These are phyloP conservation scores for Parazoanthus swiftii DNA, from an alignment of 92 coral and sea anemone genomes.

Conservation along the genomic window DNA sequence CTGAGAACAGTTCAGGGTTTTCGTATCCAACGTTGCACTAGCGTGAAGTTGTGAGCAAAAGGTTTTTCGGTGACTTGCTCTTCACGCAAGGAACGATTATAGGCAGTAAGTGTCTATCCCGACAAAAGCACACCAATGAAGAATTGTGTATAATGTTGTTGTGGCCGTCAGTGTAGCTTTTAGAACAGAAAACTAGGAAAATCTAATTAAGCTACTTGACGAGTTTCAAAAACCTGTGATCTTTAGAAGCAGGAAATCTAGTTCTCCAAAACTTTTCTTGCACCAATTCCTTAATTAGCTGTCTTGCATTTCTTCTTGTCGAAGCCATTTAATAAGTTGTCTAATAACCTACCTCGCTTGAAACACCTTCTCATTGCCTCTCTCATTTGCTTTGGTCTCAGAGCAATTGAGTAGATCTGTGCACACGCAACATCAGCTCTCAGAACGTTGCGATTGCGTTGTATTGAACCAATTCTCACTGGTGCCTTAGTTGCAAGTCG, in stretches of 20 bases:
- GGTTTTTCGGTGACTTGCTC: no score
- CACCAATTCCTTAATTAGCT: not conserved
- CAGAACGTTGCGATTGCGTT: conserved; percentile 57
- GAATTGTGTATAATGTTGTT: no score
- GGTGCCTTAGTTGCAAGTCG: conserved; percentile 63
- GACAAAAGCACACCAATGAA: no score
- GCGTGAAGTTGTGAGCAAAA: not conserved
- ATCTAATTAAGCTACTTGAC: no score
- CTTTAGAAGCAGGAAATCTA: not conserved
- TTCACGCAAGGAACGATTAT: no score
- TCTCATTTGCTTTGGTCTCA: conserved; percentile 57
- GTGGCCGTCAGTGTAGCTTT: no score
- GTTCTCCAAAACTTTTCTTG: not conserved
- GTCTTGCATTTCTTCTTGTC: no score
- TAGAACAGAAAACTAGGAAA: no score
- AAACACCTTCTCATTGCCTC: conserved; percentile 72
- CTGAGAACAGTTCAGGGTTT: no score
- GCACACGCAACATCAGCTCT: conserved; percentile 74
- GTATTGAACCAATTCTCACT: conserved; percentile 66
- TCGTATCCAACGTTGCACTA: no score
- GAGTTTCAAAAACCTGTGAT: not conserved
- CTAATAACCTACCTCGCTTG: conserved; percentile 50
- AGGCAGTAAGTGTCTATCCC: no score
- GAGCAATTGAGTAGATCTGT: conserved; percentile 67
- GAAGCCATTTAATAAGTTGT: no score